phyloP scores from a whole-genome alignment of 35 echinoderm and acorn worm species.

The Ophiothrix spiculata region DNA sequence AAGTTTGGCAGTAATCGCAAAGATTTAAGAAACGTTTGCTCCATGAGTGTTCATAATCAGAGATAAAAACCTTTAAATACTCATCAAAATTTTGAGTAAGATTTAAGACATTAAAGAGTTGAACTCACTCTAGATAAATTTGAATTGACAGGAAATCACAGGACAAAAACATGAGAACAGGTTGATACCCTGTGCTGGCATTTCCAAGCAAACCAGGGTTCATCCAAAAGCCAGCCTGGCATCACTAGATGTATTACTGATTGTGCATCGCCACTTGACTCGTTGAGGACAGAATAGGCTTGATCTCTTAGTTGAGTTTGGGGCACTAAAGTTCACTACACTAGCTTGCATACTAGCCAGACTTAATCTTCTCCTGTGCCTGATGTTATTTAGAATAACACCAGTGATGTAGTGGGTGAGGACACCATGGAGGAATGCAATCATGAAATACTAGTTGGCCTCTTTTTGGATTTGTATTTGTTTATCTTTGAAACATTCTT shows the following conservation, averaged over 20 bases:
- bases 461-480: too few species aligned
- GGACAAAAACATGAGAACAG: too few species aligned
- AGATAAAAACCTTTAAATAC: too few species aligned
- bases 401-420: not conserved
- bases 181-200: too few species aligned
- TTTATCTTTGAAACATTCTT: too few species aligned
- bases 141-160: too few species aligned
- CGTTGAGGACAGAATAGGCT: not conserved
- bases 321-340: not conserved
- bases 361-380: not conserved
- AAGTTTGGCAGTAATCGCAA: too few species aligned
- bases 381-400: not conserved
- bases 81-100: too few species aligned
- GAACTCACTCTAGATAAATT: too few species aligned
- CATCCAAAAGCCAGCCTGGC: not conserved
- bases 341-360: not conserved
- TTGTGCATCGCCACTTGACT: slow-evolving; percentile 1
- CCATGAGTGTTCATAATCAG: too few species aligned
- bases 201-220: not conserved
- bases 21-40: too few species aligned
- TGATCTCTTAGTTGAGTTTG: not conserved
- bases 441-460: not conserved
- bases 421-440: not conserved
- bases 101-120: too few species aligned
- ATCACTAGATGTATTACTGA: not conserved